These are phyloP conservation scores for Acanthoscelides obtectus DNA, from an alignment of 2,888 invertebrate species.

Conservation along the genomic window DNA sequence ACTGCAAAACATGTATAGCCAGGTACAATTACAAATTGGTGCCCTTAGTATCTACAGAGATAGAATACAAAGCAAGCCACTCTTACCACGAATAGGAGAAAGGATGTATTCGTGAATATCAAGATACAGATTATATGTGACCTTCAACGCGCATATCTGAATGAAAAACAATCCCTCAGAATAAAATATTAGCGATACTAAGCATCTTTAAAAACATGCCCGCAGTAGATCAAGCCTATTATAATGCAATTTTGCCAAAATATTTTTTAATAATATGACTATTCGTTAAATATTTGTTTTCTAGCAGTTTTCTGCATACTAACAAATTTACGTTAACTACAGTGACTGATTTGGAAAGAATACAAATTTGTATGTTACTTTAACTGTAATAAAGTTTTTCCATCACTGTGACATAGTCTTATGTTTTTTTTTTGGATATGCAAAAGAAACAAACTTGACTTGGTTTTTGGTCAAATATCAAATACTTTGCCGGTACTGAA, in stretches of 20 bases:
- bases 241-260: conserved; percentile 7
- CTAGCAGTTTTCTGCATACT: not conserved
- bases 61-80: conserved; percentile 6
- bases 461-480: too few species aligned
- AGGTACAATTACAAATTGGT: conserved; percentile 2
- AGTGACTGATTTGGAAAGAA: not conserved
- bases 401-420: not conserved
- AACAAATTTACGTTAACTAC: too few species aligned
- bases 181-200: conserved; percentile 6
- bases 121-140: conserved; percentile 4
- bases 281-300: not conserved
- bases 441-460: too few species aligned
- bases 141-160: conserved; percentile 5
- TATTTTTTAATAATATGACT: too few species aligned
- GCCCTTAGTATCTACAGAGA: conserved; percentile 2
- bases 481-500: too few species aligned
- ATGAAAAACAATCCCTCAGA: conserved; percentile 7
- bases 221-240: conserved; percentile 9
- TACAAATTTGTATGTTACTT: too few species aligned
- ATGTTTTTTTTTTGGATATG: not conserved
- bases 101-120: conserved; percentile 8
- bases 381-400: too few species aligned
- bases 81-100: conserved; percentile 5
- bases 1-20: conserved; percentile 6
- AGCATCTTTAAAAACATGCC: conserved; percentile 6